Evolutionary conservation across 2,797 vertebrate genomes (phyloP), one percentile per base, ranked within the genome.

Genomic region (Loris lydekkerianus): DNA sequence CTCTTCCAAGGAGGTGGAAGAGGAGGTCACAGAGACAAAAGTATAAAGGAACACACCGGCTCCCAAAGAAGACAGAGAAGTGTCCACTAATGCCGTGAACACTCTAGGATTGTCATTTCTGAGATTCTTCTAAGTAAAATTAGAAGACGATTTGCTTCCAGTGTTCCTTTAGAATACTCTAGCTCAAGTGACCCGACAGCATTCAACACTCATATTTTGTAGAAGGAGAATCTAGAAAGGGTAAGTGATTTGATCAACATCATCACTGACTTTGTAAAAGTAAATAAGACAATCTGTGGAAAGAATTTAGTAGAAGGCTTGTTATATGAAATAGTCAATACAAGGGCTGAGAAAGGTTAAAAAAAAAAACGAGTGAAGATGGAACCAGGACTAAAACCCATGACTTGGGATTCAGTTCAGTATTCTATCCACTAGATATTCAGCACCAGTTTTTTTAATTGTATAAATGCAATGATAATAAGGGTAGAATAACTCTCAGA

Each of bases 281-380:
- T 72, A 85, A 61, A 65, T 46, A 80, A 56, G 92, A n/a, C 25
- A 56, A 10, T 61, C 20, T 37, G 21, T 1, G 65, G 53, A 67
- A 65, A 75, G 53, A 76, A 67, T 23, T 23, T 3, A 18, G 65
- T 1, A 34, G 70, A 61, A 67, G 5, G 29, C 3, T 34, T 9
- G 2, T 13, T 9, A 1, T 21, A 29, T 75, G 37, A 37, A 69
- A 40, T 6, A 61, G 29, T 37, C 13, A 81, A 15, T 10, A 17
- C 5, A 15, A 14, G 34, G 27, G 27, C 61, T 58, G 31, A 63
- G 80, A 31, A 53, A 43, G 72, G 15, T 2, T 20, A 20, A 5
- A 2, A 20, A 23, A 20, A 23, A 40, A 49, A 21, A 0, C 0
- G 9, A 23, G 27, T 3, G 46, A 1, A 8, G 0, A 0, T 0